Evolutionary conservation across 2,888 invertebrate species (phyloP).

Genomic region (Tenthredo amoena): DNA sequence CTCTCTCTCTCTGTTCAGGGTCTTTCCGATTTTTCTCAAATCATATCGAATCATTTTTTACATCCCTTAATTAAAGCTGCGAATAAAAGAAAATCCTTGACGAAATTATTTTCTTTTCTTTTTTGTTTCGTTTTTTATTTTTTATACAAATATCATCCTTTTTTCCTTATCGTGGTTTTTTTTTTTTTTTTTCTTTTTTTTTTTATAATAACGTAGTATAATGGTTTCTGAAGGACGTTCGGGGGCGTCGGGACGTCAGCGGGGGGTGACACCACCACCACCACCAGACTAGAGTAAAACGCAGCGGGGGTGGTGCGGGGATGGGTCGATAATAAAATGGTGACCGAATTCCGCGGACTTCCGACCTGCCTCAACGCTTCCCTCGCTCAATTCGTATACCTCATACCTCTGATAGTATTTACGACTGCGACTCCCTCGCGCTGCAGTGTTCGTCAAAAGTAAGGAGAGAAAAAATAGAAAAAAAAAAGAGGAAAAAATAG

Average conservation of each 20-base stretch:
- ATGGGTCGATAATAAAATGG: constrained; percentile 77
- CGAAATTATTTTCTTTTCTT: too few species aligned
- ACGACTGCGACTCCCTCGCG: not conserved
- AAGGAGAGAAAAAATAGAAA: constrained; percentile 37
- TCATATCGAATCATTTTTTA: too few species aligned
- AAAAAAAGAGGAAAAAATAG: too few species aligned
- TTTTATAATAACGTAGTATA: not conserved
- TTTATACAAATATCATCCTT: not conserved
- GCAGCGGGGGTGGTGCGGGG: constrained; percentile 47
- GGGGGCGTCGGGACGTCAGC: constrained; percentile 30
- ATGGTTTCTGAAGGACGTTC: constrained; percentile 24
- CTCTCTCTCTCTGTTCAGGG: too few species aligned
- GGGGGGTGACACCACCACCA: constrained; percentile 55
- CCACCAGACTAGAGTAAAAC: constrained; percentile 15
- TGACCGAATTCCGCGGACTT: constrained; percentile 76
- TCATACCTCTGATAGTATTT: not conserved
- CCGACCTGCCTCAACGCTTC: constrained; percentile 74
- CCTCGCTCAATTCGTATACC: constrained; percentile 58
- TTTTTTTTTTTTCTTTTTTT: not conserved
- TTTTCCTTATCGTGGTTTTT: not conserved
- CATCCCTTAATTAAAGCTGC: too few species aligned
- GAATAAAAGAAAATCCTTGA: too few species aligned
- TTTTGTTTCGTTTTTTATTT: not conserved
- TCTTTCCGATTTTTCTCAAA: too few species aligned
- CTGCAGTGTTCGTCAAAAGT: not conserved